Percentiles rank a stretch among this genome's conserved stretches.
Evolutionary conservation across 2,797 vertebrate species (phyloP).

Genomic region (Ptychadena robeensis): DNA sequence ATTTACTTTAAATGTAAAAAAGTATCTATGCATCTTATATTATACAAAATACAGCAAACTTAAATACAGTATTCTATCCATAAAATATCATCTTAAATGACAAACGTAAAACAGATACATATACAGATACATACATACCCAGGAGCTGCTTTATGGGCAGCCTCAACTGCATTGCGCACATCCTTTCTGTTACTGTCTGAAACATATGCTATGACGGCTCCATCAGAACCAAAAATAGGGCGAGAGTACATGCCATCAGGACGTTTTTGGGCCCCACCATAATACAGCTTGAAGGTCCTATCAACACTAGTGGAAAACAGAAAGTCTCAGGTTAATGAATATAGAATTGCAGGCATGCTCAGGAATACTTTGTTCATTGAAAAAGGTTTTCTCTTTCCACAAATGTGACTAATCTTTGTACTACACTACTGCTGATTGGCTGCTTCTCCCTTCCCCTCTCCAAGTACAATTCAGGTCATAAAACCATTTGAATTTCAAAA

Average conservation of each 20-base stretch:
- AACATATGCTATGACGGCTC: slow-evolving; percentile 75
- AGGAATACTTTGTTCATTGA: neutral
- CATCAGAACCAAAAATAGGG: slow-evolving; percentile 71
- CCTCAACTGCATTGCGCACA: slow-evolving; percentile 83
- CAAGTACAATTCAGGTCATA: too few relatives aligned
- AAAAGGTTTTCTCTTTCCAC: too few relatives aligned
- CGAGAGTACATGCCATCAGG: slow-evolving; percentile 80
- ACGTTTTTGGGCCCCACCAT: slow-evolving; percentile 79
- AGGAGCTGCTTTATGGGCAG: slow-evolving; percentile 80
- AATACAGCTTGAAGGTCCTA: slow-evolving; percentile 78
- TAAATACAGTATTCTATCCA: too few relatives aligned
- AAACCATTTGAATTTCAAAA: too few relatives aligned
- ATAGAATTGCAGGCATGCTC: neutral
- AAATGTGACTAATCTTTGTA: too few relatives aligned
- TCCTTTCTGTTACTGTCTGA: slow-evolving; percentile 85
- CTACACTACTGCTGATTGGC: too few relatives aligned
- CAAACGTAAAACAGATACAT: too few relatives aligned
- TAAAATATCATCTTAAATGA: too few relatives aligned
- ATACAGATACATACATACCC: slow-evolving; percentile 72
- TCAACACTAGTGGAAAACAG: slow-evolving; percentile 69
- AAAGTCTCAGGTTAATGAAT: neutral
- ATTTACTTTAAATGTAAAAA: too few relatives aligned
- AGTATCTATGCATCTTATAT: too few relatives aligned
- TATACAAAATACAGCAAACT: too few relatives aligned
- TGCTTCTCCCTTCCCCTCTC: too few relatives aligned